Evolutionary conservation across 2,888 invertebrate genomes (phyloP), one percentile per base, ranked within the genome.

Genomic region (Lamproptera curius): DNA sequence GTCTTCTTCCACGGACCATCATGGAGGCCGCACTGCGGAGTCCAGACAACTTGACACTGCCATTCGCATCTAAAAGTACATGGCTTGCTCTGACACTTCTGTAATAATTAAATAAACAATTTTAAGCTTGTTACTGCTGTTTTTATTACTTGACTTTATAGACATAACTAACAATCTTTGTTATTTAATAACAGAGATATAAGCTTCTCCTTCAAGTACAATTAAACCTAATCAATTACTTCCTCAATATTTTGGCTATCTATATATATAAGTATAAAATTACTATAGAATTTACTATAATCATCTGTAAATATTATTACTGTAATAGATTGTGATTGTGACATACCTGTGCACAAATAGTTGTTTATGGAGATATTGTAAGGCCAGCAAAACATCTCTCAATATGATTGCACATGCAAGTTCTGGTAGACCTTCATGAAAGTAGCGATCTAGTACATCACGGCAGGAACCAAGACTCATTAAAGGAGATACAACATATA

Each of bases 381-480:
- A 80, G 0, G 94, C 97, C 41, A 89, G 88, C 33, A 97, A 81
- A 2, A 95, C 90, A 78, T 97, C 96, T 60, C 91, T 89, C 44
- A 97, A 75, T 58, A 97, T 93, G 44, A 94, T 89, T 8, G 94
- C 92, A 59, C 96, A 93, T 5, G 95, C 93, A 39, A 92, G 81
- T 76, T 97, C 97, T 0, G 95, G 93, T 46, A 97, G 84, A 2
- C 97, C 97, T 80, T 86, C 82, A 6, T 77, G 89, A 73, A 95
- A 97, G 79, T 94, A 93, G 57, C 91, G 91, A 62, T 90, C 89
- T 5, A 97, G 87, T 56, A 96, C 89, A 70, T 95, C 94, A 51
- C 92, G 89, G 65, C 95, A 95, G 0, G 96, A 96, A 2, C 96
- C 95, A 68, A 92, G 95, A 16, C 92, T 93, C 94, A 96, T 94